Evolutionary conservation across 2,888 invertebrate genomes (phyloP).

Genomic region (Himalopsyche kuldschensis): DNA sequence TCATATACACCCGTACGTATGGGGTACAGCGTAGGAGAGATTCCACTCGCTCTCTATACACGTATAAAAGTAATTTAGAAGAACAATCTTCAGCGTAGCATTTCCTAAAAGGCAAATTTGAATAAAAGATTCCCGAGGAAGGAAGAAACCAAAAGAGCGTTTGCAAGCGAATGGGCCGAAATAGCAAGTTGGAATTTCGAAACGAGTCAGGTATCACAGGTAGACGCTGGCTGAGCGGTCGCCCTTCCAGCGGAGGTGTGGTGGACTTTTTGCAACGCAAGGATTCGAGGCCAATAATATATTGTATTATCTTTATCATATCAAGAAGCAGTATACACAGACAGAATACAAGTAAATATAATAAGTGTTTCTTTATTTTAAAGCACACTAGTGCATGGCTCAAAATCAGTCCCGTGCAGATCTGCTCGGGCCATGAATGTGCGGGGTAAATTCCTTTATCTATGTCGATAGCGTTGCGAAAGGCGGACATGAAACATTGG

Average conservation of each 20-base stretch:
- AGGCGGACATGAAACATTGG: no score
- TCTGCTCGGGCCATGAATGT: no score
- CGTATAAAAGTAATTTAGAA: background rate
- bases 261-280: background rate
- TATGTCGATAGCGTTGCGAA: no score
- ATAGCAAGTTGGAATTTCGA: background rate
- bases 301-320: no score
- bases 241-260: background rate
- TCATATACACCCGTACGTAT: background rate
- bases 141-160: background rate
- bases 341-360: no score
- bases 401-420: no score
- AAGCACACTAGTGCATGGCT: no score
- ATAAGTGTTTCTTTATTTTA: no score
- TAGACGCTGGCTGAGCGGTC: background rate
- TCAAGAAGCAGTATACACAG: no score
- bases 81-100: background rate
- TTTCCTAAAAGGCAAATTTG: constrained; percentile 5
- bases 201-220: background rate
- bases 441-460: no score
- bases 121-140: constrained; percentile 3
- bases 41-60: background rate
- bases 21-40: background rate
- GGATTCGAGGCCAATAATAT: background rate
- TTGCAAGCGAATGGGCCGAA: background rate